Percentiles rank a stretch among this genome's conserved stretches.
Evolutionary conservation across 2,797 vertebrate species (phyloP).

Genomic region (Poecilia wingei): DNA sequence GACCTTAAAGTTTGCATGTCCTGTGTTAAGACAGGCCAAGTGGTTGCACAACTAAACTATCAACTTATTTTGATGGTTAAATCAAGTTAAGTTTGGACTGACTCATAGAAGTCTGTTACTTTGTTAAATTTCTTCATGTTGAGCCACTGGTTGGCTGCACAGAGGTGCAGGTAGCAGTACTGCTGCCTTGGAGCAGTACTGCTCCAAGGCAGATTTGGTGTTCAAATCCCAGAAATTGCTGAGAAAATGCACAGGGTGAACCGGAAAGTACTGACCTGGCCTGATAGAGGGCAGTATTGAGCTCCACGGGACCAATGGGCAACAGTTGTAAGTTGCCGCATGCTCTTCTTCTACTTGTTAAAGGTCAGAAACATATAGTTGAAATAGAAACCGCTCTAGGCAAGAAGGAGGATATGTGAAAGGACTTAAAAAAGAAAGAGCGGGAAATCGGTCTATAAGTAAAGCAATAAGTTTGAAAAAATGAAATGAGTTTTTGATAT

Average conservation of each 20-base stretch:
- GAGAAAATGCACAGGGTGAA: too few species aligned
- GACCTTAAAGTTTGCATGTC: slow-evolving; percentile 53
- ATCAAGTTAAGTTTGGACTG: too few species aligned
- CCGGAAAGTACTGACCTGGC: background rate
- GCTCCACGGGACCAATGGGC: background rate
- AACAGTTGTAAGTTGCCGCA: background rate
- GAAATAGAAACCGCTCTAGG: background rate
- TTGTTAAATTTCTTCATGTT: background rate
- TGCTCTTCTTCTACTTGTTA: background rate
- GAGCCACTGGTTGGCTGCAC: background rate
- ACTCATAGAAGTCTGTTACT: background rate
- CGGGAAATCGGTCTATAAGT: background rate
- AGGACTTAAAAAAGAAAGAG: background rate
- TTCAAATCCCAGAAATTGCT: background rate
- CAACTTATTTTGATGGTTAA: background rate
- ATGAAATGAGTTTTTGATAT: background rate
- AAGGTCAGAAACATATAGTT: background rate
- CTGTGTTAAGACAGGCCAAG: background rate
- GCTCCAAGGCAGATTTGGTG: background rate
- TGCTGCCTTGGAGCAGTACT: background rate
- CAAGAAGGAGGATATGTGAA: background rate
- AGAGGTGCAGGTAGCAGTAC: too few species aligned
- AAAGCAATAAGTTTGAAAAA: background rate
- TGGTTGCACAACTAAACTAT: background rate
- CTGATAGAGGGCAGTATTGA: background rate